phyloP scores from a whole-genome alignment of 2,888 invertebrate genomes.

The Desoria tigrina region DNA sequence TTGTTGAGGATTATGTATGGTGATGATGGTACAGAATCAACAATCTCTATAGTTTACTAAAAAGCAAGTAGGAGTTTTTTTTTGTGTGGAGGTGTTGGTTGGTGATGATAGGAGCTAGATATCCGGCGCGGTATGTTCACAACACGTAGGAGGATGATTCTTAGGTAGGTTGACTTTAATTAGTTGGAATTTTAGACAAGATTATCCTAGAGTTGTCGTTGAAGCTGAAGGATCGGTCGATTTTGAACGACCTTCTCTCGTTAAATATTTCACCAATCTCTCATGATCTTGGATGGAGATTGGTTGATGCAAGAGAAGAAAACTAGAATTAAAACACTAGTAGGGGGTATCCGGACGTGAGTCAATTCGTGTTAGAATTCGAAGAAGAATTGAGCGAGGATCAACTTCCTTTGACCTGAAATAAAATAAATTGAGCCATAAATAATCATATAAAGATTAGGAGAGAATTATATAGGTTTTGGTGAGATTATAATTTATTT shows the following conservation, averaged over 20 bases:
- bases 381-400: not conserved
- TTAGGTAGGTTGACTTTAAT: slow-evolving; percentile 26
- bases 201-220: too few species aligned
- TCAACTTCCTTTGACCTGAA: slow-evolving; percentile 7
- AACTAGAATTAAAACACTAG: not conserved
- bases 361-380: slow-evolving; percentile 1
- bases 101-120: not conserved
- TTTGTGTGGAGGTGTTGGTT: not conserved
- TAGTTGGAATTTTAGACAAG: slow-evolving; percentile 12
- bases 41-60: not conserved
- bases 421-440: slow-evolving; percentile 4
- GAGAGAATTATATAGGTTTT: too few species aligned
- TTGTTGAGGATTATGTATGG: too few species aligned
- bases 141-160: slow-evolving; percentile 9
- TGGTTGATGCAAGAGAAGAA: not conserved
- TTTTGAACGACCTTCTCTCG: slow-evolving; percentile 1
- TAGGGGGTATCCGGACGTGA: slow-evolving; percentile 14
- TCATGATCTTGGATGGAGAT: too few species aligned
- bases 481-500: too few species aligned
- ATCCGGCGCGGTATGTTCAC: not conserved
- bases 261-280: too few species aligned
- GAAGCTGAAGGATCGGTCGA: too few species aligned
- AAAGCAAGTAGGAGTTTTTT: slow-evolving; percentile 1
- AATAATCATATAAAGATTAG: too few species aligned
- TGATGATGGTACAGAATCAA: too few species aligned